phyloP scores from a whole-genome alignment of 2,113 vertebrate species.

The Psophia crepitans region DNA sequence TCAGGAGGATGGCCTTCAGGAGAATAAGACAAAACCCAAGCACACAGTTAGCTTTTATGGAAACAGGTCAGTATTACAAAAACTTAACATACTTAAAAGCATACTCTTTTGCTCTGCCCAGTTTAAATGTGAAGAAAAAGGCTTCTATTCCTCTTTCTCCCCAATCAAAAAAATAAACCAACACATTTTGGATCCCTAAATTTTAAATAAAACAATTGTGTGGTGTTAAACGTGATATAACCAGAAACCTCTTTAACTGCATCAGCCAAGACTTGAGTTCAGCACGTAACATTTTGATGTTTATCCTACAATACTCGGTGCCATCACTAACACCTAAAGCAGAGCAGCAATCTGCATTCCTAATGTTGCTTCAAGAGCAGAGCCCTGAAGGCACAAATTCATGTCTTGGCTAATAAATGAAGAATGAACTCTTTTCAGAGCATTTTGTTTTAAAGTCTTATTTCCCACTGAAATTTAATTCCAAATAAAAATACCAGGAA shows the following conservation, averaged over 20 bases:
- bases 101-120: background rate
- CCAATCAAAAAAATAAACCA: background rate
- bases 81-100: background rate
- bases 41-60: background rate
- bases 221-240: background rate
- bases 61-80: background rate
- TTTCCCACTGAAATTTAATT: background rate
- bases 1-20: slow-evolving; percentile 89
- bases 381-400: slow-evolving; percentile 16
- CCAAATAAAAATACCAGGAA: background rate
- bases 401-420: slow-evolving; percentile 23
- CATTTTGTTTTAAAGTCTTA: background rate
- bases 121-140: background rate
- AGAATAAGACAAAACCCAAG: background rate
- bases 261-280: background rate
- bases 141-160: background rate
- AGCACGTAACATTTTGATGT: background rate
- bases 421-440: background rate
- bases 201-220: background rate
- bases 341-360: background rate
- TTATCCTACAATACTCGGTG: background rate
- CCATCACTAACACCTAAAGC: background rate
- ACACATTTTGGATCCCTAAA: background rate
- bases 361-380: background rate
- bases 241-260: background rate